Evolutionary conservation across 2,113 vertebrate genomes (phyloP), one percentile per base, ranked within the genome.

Genomic region (Scytalopus superciliaris): DNA sequence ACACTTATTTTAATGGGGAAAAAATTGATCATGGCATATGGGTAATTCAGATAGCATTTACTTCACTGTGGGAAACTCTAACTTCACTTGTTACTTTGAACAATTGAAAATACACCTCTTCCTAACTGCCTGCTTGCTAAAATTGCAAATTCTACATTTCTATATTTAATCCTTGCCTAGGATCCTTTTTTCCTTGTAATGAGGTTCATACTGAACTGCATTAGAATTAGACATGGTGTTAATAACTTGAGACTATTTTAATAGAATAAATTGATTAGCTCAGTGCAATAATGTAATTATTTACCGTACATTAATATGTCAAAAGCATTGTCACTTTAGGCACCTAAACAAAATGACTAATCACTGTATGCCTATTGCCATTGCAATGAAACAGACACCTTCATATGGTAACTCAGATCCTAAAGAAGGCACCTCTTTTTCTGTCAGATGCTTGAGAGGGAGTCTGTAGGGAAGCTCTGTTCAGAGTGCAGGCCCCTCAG

Each of bases 31-130:
- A 75, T 92, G 76, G 67, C 79, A 72, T 77, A 56, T 64, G 66
- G 28, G 14, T 84, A 90, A 84, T 70, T 91, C 85, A 94, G 64
- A 78, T 60, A 95, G 19, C 80, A 72, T 95, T 93, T 90, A 78
- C 60, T 94, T 93, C 92, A 84, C 85, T 78, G 47, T 86, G 57
- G 63, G 82, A 95, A 93, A 81, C 47, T 47, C 81, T 88, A 74
- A 88, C 35, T 92, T 80, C 55, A 74, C 37, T 59, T 90, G 5
- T 60, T 94, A 82, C 66, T 78, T 84, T 81, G 56, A 94, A 92
- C 28, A 88, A 56, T 17, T 63, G 28, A 35, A 56, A 87, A 83
- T 80, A 90, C 60, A 25, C 28, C 12, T 84, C 5, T n/a, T 70
- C 4, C 44, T 60, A 93, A 74, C 7, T 68, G n/a, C 55, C 37